Conservation (phyloP, 37 sponge, comb jelly and placozoan species). For the Tethya wilhelma region DNA sequence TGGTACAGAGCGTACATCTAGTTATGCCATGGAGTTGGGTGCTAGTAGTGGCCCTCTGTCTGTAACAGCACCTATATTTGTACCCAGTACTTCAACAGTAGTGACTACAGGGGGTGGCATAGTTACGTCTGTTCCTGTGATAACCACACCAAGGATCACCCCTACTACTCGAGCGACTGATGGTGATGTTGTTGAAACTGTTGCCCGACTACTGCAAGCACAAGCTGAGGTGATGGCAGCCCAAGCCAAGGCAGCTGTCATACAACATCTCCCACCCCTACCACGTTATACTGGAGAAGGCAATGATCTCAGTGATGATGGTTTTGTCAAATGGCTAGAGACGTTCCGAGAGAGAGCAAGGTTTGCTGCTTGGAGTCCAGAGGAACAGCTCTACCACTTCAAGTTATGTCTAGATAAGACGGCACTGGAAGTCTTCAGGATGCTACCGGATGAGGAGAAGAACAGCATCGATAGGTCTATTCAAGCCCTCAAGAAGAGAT, state of each 20-base stretch:
- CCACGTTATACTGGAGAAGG: conserved; percentile 14
- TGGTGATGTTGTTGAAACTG: not conserved
- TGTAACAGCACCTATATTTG: no score
- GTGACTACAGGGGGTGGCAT: no score
- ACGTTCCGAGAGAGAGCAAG: not conserved
- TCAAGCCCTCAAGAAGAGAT: conserved; percentile 9
- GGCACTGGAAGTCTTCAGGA: conserved; percentile 9
- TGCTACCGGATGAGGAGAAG: conserved; percentile 2
- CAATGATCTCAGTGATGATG: not conserved
- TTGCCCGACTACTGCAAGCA: conserved; percentile 15
- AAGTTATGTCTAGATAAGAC: conserved; percentile 25
- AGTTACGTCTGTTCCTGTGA: no score
- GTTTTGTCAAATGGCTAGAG: not conserved
- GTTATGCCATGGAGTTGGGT: no score
- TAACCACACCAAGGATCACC: no score
- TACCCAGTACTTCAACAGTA: no score
- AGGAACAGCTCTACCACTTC: conserved; percentile 23
- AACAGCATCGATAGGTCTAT: not conserved
- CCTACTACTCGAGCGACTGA: not conserved
- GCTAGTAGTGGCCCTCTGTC: no score
- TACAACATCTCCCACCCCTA: not conserved
- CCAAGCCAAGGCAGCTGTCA: no score
- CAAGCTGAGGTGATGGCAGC: conserved; percentile 7
- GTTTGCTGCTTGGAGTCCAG: conserved; percentile 8
- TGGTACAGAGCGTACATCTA: no score